Base-by-base conservation (phyloP, 2,888 invertebrate genomes). In the Dicyrtomina minuta region DNA sequence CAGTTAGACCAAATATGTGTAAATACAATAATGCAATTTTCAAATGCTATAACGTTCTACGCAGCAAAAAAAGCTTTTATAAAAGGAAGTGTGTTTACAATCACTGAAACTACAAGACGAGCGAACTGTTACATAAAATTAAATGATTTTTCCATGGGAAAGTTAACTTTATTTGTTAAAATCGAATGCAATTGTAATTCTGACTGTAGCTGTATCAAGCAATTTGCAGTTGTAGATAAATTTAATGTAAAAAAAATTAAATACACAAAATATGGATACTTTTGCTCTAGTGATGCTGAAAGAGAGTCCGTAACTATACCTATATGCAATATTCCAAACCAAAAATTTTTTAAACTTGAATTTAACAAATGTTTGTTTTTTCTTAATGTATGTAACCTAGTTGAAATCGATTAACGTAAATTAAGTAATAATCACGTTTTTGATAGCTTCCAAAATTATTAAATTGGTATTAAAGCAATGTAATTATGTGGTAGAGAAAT, bases 391-490 rank as follows among this genome's bases (percentile, higher is more conserved):
- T 22, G 20, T 22, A 53, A 53, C 22, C 20, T 53, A 22, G n/a
- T 53, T 20, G 51, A 53, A 53, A 22, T 22, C 20, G 22, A 53
- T 53, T 53, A 33, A 33, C n/a, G n/a, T n/a, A n/a, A n/a, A n/a
- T n/a, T n/a, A n/a, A n/a, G n/a, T n/a, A n/a, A n/a, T n/a, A n/a
- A n/a, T n/a, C n/a, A n/a, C n/a, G n/a, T n/a, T n/a, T n/a, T n/a
- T n/a, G n/a, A n/a, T n/a, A n/a, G n/a, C n/a, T n/a, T n/a, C n/a
- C n/a, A n/a, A n/a, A n/a, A n/a, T n/a, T n/a, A n/a, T n/a, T n/a
- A n/a, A n/a, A n/a, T n/a, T n/a, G n/a, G n/a, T n/a, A n/a, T n/a
- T n/a, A n/a, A n/a, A n/a, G n/a, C n/a, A n/a, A n/a, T n/a, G n/a
- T n/a, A n/a, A n/a, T n/a, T n/a, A n/a, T n/a, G n/a, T n/a, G n/a